Evolutionary conservation across 2,888 invertebrate species (phyloP).

Genomic region (Xestoiulus laeticollis): DNA sequence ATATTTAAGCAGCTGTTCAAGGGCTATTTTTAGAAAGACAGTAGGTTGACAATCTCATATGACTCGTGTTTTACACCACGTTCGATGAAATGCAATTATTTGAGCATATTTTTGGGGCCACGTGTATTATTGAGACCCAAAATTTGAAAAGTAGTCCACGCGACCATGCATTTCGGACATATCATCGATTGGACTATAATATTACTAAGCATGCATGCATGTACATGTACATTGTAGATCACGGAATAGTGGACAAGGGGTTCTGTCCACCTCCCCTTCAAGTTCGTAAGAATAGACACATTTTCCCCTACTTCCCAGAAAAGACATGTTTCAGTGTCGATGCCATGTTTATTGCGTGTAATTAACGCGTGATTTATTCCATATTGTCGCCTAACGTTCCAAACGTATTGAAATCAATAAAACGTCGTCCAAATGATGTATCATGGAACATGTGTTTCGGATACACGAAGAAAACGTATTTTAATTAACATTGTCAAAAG

Average conservation of each 20-base stretch:
- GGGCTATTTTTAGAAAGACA: neutral
- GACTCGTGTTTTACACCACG: neutral
- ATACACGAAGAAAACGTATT: too few relatives aligned
- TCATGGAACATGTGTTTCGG: too few relatives aligned
- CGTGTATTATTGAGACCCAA: neutral
- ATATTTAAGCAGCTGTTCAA: neutral
- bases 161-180: too few relatives aligned
- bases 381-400: neutral
- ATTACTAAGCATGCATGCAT: too few relatives aligned
- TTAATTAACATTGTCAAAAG: too few relatives aligned
- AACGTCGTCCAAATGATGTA: too few relatives aligned
- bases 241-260: neutral
- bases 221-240: too few relatives aligned
- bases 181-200: neutral
- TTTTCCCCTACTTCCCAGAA: neutral
- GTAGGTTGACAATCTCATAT: neutral
- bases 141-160: neutral
- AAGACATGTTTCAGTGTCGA: neutral
- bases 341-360: neutral
- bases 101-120: neutral
- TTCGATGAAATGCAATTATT: neutral
- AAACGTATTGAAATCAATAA: neutral
- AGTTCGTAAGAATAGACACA: slow-evolving; percentile 9
- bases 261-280: neutral
- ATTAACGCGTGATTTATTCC: neutral